These are phyloP conservation scores for Linhomoeus sp. DNA, from an alignment of 2,888 invertebrate species.

Conservation along the genomic window DNA sequence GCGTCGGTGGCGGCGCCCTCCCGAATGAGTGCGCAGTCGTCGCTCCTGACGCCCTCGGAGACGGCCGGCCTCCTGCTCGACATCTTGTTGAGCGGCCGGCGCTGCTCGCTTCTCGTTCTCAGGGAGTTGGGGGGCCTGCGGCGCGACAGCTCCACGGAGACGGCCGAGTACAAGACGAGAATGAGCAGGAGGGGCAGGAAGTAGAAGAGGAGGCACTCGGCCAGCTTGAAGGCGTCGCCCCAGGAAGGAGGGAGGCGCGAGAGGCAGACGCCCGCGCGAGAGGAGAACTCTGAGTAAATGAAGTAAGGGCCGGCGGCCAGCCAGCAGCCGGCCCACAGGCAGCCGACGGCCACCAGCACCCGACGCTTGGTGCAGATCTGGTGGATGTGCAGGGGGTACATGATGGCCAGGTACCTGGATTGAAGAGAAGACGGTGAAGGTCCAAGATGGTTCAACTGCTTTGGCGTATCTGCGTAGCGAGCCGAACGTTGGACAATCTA, in stretches of 20 bases:
- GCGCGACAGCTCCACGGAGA: conserved; percentile 12
- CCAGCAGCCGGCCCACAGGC: background rate
- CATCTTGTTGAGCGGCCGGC: too few species aligned
- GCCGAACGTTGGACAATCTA: too few species aligned
- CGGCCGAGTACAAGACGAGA: conserved; percentile 13
- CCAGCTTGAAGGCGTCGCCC: conserved; percentile 11
- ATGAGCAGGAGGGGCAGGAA: conserved; percentile 18
- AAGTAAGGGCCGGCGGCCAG: conserved; percentile 12
- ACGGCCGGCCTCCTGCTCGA: too few species aligned
- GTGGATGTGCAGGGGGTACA: conserved; percentile 20
- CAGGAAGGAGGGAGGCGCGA: too few species aligned
- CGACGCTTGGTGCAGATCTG: conserved; percentile 13
- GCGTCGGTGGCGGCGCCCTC: too few species aligned
- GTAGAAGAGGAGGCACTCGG: conserved; percentile 20
- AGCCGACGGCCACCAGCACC: conserved; percentile 1
- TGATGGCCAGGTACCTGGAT: conserved; percentile 22
- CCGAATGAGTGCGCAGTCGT: too few species aligned
- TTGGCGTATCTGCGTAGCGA: too few species aligned
- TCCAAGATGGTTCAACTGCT: background rate
- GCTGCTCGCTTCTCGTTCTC: too few species aligned
- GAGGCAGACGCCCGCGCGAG: background rate
- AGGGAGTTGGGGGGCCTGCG: too few species aligned
- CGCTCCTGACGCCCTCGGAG: too few species aligned
- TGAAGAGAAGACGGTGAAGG: too few species aligned
- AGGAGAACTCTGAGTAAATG: background rate